These are phyloP conservation scores for Temnothorax ravouxi DNA, from an alignment of 2,888 invertebrate genomes.

Conservation along the genomic window DNA sequence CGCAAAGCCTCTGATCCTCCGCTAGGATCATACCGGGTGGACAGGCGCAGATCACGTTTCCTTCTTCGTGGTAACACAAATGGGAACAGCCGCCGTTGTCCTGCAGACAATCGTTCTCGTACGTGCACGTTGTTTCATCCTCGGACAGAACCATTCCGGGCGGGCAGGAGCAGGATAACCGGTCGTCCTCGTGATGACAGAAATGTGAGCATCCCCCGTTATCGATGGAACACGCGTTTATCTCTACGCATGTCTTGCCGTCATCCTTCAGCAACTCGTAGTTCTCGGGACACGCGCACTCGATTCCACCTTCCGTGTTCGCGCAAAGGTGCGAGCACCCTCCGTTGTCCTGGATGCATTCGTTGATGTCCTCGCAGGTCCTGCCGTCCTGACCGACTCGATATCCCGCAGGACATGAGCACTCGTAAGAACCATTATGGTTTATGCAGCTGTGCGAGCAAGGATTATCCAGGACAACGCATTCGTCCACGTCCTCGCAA, in stretches of 20 bases:
- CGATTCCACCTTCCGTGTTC: slow-evolving; percentile 82
- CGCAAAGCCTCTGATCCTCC: slow-evolving; percentile 77
- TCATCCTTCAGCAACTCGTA: slow-evolving; percentile 86
- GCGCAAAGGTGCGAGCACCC: slow-evolving; percentile 87
- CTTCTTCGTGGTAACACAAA: slow-evolving; percentile 82
- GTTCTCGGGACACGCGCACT: slow-evolving; percentile 86
- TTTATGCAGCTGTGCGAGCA: slow-evolving; percentile 67
- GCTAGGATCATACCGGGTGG: slow-evolving; percentile 86
- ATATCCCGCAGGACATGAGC: slow-evolving; percentile 88
- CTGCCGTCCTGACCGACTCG: slow-evolving; percentile 82
- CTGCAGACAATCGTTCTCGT: slow-evolving; percentile 86
- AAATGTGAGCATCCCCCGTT: slow-evolving; percentile 88
- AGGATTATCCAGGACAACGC: slow-evolving; percentile 82
- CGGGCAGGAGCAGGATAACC: slow-evolving; percentile 87
- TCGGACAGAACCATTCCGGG: slow-evolving; percentile 69
- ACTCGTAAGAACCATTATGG: slow-evolving; percentile 76
- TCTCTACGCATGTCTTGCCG: slow-evolving; percentile 85
- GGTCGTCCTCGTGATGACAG: slow-evolving; percentile 87
- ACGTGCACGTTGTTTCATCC: slow-evolving; percentile 84
- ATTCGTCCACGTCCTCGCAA: slow-evolving; percentile 87
- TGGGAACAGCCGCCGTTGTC: slow-evolving; percentile 87
- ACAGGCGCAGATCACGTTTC: slow-evolving; percentile 87
- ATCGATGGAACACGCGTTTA: slow-evolving; percentile 87
- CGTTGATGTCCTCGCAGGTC: slow-evolving; percentile 82
- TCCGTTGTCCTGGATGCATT: slow-evolving; percentile 87